Conservation (phyloP, 30 jellyfish, hydroid and myxozoan genomes). For the Hydractinia echinata region DNA sequence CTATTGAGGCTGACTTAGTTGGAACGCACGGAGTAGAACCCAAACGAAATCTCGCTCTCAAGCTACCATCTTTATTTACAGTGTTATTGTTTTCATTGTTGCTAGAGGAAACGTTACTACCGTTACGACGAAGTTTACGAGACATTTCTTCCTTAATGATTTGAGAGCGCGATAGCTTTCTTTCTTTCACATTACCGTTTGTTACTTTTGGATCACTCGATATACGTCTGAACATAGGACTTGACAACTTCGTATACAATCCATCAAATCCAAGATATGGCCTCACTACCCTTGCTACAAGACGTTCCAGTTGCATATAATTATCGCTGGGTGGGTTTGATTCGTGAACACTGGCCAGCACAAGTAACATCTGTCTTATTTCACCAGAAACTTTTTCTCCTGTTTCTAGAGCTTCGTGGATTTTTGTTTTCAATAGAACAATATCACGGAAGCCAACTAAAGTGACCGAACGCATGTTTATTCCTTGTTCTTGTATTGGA, state of each 20-base stretch:
- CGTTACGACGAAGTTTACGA: conserved; percentile 17
- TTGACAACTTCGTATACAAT: conserved; percentile 23
- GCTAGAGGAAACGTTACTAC: neutral
- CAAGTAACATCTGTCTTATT: conserved; percentile 71
- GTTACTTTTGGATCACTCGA: neutral
- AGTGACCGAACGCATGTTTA: conserved; percentile 64
- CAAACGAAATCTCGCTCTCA: neutral
- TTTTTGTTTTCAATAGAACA: conserved; percentile 73
- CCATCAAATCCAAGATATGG: conserved; percentile 90
- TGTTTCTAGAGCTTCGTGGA: conserved; percentile 57
- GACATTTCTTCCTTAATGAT: conserved; percentile 51
- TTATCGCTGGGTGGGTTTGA: conserved; percentile 75
- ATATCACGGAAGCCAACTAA: conserved; percentile 82
- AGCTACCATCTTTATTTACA: neutral
- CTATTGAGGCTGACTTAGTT: neutral
- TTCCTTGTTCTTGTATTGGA: conserved; percentile 85
- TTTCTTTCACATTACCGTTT: conserved; percentile 1
- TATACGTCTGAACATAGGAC: neutral
- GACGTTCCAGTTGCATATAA: conserved; percentile 70
- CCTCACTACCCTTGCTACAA: conserved; percentile 58
- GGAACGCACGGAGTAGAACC: conserved; percentile 10
- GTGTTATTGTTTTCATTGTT: neutral
- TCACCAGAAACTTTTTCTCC: conserved; percentile 59
- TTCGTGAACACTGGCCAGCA: conserved; percentile 83
- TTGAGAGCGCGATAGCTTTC: conserved; percentile 64